A percentile compares a stretch with the other conserved stretches of the same genome.
These are phyloP conservation scores for Dione juno DNA, from an alignment of 2,888 invertebrate species.

Conservation along the genomic window DNA sequence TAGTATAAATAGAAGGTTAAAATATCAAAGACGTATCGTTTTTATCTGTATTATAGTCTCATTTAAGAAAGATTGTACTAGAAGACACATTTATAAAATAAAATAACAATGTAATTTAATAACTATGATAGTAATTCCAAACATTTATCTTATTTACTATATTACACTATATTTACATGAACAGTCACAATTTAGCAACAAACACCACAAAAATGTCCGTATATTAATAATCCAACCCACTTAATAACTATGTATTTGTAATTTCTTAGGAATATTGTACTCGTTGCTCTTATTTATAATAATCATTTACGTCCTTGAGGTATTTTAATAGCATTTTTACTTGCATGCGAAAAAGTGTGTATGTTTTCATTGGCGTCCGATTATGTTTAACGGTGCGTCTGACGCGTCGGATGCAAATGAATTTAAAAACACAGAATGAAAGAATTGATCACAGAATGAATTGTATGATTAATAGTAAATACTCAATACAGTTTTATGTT, in stretches of 20 bases:
- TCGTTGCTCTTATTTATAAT: neutral
- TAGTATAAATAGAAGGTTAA: no score
- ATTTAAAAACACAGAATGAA: neutral
- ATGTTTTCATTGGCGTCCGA: neutral
- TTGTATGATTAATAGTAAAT: no score
- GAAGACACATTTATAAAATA: neutral
- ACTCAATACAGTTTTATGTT: no score
- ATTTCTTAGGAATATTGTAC: slow-evolving; percentile 2
- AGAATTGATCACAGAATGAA: no score
- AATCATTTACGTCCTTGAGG: slow-evolving; percentile 11
- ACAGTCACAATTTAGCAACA: neutral
- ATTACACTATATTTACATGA: neutral
- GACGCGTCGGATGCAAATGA: no score
- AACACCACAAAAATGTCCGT: neutral
- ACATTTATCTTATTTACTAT: slow-evolving; percentile 3
- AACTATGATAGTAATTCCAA: slow-evolving; percentile 2
- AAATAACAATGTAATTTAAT: neutral
- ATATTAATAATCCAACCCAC: neutral
- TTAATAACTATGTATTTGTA: neutral
- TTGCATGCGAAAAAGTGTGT: neutral
- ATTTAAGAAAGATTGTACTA: no score
- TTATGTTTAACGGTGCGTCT: no score
- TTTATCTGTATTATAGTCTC: no score
- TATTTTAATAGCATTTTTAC: slow-evolving; percentile 2
- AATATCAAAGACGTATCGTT: no score